Evolutionary conservation across 2,888 invertebrate species (phyloP), one percentile per base, ranked within the genome.

Genomic region (Agrenia bidenticulata): DNA sequence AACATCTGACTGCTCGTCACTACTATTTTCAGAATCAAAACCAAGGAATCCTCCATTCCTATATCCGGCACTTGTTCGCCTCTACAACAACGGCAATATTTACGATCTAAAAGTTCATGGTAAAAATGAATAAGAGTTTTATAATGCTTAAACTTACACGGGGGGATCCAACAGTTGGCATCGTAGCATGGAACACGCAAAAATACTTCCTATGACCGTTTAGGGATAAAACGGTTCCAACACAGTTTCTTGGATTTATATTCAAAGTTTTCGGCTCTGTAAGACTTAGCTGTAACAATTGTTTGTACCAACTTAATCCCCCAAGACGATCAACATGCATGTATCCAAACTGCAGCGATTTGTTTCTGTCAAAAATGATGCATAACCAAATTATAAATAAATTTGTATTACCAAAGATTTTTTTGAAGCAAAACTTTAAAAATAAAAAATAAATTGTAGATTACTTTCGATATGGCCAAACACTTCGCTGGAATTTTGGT

Each of bases 161-260:
- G 61, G 86, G 85, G 53, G 87, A 86, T 77, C 74, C 73, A 63
- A 93, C 94, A 1, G 68, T 68, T 61, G 92, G 91, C 81, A 95
- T 94, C 93, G 75, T 95, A 64, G 94, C 94, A 83, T 99, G 98
- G 83, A 96, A 99, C 84, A 99, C 95, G 81, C 95, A 97, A 83
- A 95, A 98, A 84, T 98, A 97, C 82, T 94, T 94, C 71, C 97
- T 85, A 82, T 94, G 93, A 24, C 98, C 97, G 82, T 98, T 98
- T 71, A 99, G 83, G 1, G 96, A 90, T 54, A 99, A 83, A 66
- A 99, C 97, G 2, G 95, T 95, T 61, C 98, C 98, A 50, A 97
- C 89, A 80, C 97, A 97, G 83, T 98, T 97, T 77, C 94, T 87
- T 23, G 94, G 92, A 84, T 97, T 98, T 67, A 99, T 95, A 72